Conservation (phyloP, 1,140 invertebrate species). For the Drosophila sulfurigaster region DNA sequence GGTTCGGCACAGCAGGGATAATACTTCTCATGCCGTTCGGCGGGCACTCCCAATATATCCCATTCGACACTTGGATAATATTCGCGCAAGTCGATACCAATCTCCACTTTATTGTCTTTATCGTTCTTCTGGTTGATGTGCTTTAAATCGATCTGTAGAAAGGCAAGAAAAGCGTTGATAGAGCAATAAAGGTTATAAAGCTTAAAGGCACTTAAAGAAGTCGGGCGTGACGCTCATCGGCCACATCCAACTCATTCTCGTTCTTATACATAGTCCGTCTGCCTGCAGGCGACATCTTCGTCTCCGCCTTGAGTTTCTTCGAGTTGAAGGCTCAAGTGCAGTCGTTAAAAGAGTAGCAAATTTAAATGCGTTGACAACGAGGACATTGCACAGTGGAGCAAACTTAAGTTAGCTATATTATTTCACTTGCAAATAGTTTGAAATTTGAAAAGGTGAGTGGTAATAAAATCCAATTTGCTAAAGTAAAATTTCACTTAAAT, state of each 20-base stretch:
- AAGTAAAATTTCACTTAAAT: too few species aligned
- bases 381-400: constrained; percentile 30
- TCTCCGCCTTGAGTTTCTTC: constrained; percentile 35
- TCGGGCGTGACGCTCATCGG: constrained; percentile 51
- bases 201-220: constrained; percentile 57
- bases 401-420: background rate
- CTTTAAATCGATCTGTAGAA: constrained; percentile 93
- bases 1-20: constrained; percentile 95
- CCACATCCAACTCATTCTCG: constrained; percentile 32
- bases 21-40: constrained; percentile 95
- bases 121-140: constrained; percentile 93
- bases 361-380: constrained; percentile 76
- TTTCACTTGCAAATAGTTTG: background rate
- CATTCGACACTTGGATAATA: constrained; percentile 99
- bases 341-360: constrained; percentile 76
- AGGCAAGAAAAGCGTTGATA: constrained; percentile 47
- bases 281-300: constrained; percentile 47
- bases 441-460: too few species aligned
- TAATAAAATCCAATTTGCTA: too few species aligned
- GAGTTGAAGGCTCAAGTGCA: constrained; percentile 61
- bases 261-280: background rate
- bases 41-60: constrained; percentile 97
- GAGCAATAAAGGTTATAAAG: constrained; percentile 56
- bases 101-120: constrained; percentile 92
- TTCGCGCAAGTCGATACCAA: constrained; percentile 96